These are phyloP conservation scores for Carpatolechia fugitivella DNA, from an alignment of 2,888 invertebrate species.

Conservation along the genomic window DNA sequence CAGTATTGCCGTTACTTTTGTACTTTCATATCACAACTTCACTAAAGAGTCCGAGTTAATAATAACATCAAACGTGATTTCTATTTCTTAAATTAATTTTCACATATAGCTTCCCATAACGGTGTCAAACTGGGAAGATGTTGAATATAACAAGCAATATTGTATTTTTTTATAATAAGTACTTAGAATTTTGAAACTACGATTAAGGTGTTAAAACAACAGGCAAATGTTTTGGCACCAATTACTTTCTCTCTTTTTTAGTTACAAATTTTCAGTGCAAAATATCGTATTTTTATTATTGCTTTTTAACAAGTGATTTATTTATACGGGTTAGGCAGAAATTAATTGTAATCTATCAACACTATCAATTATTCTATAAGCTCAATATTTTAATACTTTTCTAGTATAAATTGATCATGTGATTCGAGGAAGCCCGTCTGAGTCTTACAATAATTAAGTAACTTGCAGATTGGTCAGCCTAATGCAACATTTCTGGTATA, in stretches of 20 bases:
- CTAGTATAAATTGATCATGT: conserved; percentile 43
- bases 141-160: conserved; percentile 16
- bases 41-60: conserved; percentile 45
- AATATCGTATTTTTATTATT: conserved; percentile 1
- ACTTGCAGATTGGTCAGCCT: conserved; percentile 31
- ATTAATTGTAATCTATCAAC: conserved; percentile 16
- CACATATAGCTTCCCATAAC: conserved; percentile 20
- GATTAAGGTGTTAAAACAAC: conserved; percentile 15
- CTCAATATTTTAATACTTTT: conserved; percentile 29
- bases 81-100: conserved; percentile 7
- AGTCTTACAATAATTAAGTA: conserved; percentile 50
- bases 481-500: neutral
- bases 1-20: conserved; percentile 56
- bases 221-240: conserved; percentile 27
- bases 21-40: conserved; percentile 66
- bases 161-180: too few relatives aligned
- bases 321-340: neutral
- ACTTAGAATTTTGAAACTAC: conserved; percentile 21
- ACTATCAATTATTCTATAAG: conserved; percentile 30
- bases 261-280: neutral
- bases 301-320: conserved; percentile 5
- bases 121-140: conserved; percentile 25
- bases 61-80: conserved; percentile 19
- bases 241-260: conserved; percentile 10
- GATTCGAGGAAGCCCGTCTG: conserved; percentile 60